phyloP scores from a whole-genome alignment of 2,113 vertebrate genomes.

The Gobius niger region DNA sequence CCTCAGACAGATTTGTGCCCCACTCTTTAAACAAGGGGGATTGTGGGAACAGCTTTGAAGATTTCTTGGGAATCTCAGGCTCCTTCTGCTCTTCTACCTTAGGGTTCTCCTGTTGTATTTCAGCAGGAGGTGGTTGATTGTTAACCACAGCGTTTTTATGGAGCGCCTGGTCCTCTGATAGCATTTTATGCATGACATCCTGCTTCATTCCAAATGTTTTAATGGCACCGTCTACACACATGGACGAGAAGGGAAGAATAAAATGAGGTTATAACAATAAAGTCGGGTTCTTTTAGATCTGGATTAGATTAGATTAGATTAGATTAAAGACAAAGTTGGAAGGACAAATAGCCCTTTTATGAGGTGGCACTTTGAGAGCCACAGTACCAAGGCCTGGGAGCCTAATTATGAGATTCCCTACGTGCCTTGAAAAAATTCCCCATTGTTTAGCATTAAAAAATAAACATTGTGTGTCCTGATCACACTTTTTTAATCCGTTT shows the following conservation, averaged over 20 bases:
- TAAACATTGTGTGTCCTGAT: no score
- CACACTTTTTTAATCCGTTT: no score
- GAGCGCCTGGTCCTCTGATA: conserved; percentile 13
- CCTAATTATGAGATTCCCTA: no score
- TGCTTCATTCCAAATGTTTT: conserved; percentile 39
- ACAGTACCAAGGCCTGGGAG: no score
- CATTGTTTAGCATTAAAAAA: no score
- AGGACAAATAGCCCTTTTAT: no score
- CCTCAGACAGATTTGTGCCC: conserved; percentile 64
- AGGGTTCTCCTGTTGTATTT: not conserved
- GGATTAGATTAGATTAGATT: no score
- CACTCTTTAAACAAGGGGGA: conserved; percentile 64
- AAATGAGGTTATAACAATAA: not conserved
- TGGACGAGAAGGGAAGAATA: not conserved
- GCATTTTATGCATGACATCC: conserved; percentile 35
- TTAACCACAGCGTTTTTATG: not conserved
- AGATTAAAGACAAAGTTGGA: no score
- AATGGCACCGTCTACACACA: conserved; percentile 21
- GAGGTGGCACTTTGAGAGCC: no score
- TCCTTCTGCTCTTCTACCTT: conserved; percentile 4
- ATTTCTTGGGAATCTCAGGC: conserved; percentile 8
- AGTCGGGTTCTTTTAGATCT: no score
- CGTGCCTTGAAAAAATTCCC: no score
- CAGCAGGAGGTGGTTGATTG: not conserved
- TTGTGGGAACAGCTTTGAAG: conserved; percentile 56